These are phyloP conservation scores for Cephus pygmeus DNA, from an alignment of 2,888 invertebrate genomes.

Conservation along the genomic window DNA sequence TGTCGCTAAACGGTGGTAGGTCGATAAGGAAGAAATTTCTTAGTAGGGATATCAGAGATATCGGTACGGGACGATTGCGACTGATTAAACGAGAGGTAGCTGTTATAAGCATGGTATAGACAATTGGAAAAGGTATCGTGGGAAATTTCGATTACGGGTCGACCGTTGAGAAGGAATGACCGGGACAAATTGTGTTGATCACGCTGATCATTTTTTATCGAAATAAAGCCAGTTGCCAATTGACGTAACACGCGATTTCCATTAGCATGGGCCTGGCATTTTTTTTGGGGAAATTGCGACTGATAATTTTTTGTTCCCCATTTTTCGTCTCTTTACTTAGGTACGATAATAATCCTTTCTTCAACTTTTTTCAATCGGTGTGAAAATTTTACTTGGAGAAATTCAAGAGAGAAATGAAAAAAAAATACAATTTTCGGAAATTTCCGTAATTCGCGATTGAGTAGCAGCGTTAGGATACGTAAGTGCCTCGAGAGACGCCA, in stretches of 20 bases:
- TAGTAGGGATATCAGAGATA: neutral
- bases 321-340: too few relatives aligned
- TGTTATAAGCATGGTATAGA: neutral
- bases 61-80: neutral
- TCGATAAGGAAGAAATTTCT: neutral
- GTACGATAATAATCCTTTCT: too few relatives aligned
- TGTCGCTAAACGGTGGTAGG: too few relatives aligned
- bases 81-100: neutral
- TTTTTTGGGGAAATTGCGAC: neutral
- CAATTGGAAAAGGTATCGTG: neutral
- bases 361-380: too few relatives aligned
- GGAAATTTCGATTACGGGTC: neutral
- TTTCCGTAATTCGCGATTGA: too few relatives aligned
- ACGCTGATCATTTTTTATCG: neutral
- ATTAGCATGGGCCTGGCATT: neutral
- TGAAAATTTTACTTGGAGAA: too few relatives aligned
- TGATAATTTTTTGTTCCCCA: neutral
- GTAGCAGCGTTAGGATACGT: too few relatives aligned
- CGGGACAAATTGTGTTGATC: neutral
- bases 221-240: too few relatives aligned
- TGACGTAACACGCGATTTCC: too few relatives aligned
- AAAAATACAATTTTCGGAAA: too few relatives aligned
- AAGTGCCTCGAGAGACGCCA: too few relatives aligned
- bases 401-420: too few relatives aligned
- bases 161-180: neutral